Percentiles rank a stretch among this genome's conserved stretches.
These are phyloP conservation scores for Theropithecus gelada DNA, from an alignment of 2,113 vertebrate genomes.

Conservation along the genomic window DNA sequence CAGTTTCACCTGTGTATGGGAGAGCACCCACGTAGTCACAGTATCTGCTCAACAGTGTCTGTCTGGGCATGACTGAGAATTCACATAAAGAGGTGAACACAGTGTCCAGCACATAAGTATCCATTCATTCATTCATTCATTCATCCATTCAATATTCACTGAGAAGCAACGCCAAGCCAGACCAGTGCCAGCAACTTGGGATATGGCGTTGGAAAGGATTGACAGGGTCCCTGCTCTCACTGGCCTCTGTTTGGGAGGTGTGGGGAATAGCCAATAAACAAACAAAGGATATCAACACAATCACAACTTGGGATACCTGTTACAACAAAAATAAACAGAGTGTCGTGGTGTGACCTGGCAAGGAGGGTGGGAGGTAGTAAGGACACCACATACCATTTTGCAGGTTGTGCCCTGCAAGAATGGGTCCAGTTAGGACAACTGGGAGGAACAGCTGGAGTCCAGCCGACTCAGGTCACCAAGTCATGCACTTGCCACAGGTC, in stretches of 20 bases:
- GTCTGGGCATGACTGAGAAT: background rate
- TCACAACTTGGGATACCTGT: background rate
- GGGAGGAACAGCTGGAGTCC: background rate
- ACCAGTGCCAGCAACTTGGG: background rate
- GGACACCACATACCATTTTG: background rate
- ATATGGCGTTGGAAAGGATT: too few relatives aligned
- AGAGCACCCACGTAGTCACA: background rate
- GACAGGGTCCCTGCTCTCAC: background rate
- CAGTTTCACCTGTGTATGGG: background rate
- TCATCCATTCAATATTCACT: background rate
- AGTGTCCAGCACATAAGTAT: background rate
- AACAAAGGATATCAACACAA: background rate
- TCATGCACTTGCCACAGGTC: rapidly evolving
- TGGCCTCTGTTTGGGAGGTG: background rate
- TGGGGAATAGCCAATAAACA: background rate
- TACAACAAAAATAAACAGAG: background rate
- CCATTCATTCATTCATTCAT: background rate
- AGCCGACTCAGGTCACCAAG: background rate
- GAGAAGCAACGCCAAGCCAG: background rate
- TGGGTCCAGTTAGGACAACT: background rate
- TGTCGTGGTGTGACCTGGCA: background rate
- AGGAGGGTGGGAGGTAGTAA: background rate
- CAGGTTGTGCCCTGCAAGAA: too few relatives aligned
- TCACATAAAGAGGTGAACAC: too few relatives aligned
- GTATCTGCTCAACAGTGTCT: background rate